Evolutionary conservation across 2,888 invertebrate genomes (phyloP), one percentile per base, ranked within the genome.

Genomic region (Drosophila antonietae): DNA sequence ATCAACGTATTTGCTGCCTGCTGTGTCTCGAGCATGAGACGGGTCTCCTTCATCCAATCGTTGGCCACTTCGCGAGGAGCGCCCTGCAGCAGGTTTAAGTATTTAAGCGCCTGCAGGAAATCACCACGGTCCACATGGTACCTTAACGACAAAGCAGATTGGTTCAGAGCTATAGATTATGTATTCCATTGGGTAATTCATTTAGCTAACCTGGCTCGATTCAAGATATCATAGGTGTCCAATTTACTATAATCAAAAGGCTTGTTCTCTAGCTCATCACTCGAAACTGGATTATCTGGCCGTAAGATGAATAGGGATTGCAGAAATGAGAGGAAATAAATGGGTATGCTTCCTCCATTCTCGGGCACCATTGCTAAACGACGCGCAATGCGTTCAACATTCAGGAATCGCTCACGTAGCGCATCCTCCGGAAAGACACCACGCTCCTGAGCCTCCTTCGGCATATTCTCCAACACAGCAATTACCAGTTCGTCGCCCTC

Each of bases 391-490:
- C 95, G 94, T 90, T 97, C 97, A 82, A 98, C 95, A 93, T 95
- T 95, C 10, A 97, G 93, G 92, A 99, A 99, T 75, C 97, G 94
- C 79, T 97, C 97, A 67, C 96, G 94, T 37, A 99, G 93, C 8
- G 96, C 95, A 85, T 96, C 96, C 92, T 98, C 98, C 0, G 98
- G 97, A 91, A 95, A 97, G 20, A 99, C 97, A 8, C 99, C 99
- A 58, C 96, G 94, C 31, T 95, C 94, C 15, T 95, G 93, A 0
- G 97, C 97, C 77, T 96, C 96, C 28, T 94, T 92, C 0, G 98
- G 97, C 80, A 99, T 96, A 58, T 96, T 95, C 65, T 95, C 93
- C 44, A 98, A 91, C 3, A 98, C 95, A 0, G 96, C 95, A 47
- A 94, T 93, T 0, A 99, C 97, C 80, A 98, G 94, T 68, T 95